A percentile compares a stretch with the other conserved stretches of the same genome.
These are phyloP conservation scores for Proisotoma minuta DNA, from an alignment of 2,888 invertebrate species.

Conservation along the genomic window DNA sequence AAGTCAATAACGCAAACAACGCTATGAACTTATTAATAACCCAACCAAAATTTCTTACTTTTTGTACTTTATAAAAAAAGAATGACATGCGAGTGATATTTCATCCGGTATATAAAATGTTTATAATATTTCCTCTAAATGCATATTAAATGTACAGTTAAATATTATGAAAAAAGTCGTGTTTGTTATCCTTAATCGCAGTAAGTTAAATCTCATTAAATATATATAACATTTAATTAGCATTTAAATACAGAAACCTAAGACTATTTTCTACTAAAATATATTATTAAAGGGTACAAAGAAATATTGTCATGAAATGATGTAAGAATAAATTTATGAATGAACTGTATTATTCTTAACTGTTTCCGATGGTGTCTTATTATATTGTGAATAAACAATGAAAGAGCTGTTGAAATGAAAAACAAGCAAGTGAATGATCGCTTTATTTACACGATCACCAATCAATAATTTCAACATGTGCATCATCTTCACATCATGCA, in stretches of 20 bases:
- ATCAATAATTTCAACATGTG: too few species aligned
- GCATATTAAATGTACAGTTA: conserved; percentile 5
- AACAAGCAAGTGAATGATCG: neutral
- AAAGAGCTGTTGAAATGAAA: neutral
- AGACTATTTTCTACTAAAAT: neutral
- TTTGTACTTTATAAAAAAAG: neutral
- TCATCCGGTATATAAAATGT: neutral
- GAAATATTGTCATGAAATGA: too few species aligned
- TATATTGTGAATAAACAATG: conserved; percentile 12
- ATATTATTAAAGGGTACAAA: too few species aligned
- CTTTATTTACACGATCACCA: neutral
- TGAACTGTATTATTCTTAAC: too few species aligned
- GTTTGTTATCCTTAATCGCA: neutral
- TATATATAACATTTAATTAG: neutral
- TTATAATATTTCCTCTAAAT: neutral
- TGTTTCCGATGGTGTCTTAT: conserved; percentile 15
- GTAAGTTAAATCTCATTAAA: neutral
- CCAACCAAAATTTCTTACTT: neutral
- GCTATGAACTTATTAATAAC: too few species aligned
- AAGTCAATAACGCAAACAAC: too few species aligned
- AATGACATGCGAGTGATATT: conserved; percentile 13
- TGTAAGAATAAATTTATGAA: too few species aligned
- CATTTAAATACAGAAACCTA: neutral
- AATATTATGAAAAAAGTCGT: neutral
- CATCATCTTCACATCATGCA: too few species aligned